Base-by-base conservation (phyloP, 2,888 invertebrate genomes). In the Anorthoa munda region DNA sequence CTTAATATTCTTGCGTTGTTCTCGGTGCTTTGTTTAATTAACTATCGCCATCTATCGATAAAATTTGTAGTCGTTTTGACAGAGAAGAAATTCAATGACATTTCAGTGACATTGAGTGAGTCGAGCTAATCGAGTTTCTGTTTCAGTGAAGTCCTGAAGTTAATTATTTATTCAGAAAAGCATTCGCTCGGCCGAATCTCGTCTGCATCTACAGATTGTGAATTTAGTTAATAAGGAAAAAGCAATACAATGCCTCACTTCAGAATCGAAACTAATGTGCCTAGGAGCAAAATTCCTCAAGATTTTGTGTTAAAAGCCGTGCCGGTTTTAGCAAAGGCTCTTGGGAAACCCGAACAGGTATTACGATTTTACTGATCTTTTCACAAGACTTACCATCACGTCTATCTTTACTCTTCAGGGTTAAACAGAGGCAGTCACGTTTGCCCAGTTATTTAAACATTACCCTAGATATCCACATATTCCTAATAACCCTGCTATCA, bases 321-420 rank as follows among this genome's bases (percentile, higher is more conserved):
- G 69, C 93, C 95, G 72, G 90, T 97, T 51, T 84, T 97, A 66
- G 97, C 97, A 0, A 97, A 97, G 89, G 95, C 97, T 18, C 92
- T 97, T 17, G 97, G 97, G 72, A 97, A 97, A 93, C 97, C 97
- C 0, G 93, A 97, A 87, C 95, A 95, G 90, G 97, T 97, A 95
- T 66, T 56, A 75, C 48, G 18, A 63, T 51, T 53, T 23, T 7
- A 26, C n/a, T 66, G n/a, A 46, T 64, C 2, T 55, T 48, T 60
- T 31, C 23, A 31, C 13, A 3, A 1, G 31, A 48, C 2, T 23
- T 39, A 23, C 15, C 18, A 13, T 18, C 0, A 18, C 39, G 51
- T 39, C 4, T n/a, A 13, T 53, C 21, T 21, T 45, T 2, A 1
- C 39, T 39, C 39, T 39, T 39, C 11, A 23, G 71, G 4, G 13